Evolutionary conservation across 2,797 vertebrate species (phyloP), one percentile per base, ranked within the genome.

Genomic region (Antennarius maculatus): DNA sequence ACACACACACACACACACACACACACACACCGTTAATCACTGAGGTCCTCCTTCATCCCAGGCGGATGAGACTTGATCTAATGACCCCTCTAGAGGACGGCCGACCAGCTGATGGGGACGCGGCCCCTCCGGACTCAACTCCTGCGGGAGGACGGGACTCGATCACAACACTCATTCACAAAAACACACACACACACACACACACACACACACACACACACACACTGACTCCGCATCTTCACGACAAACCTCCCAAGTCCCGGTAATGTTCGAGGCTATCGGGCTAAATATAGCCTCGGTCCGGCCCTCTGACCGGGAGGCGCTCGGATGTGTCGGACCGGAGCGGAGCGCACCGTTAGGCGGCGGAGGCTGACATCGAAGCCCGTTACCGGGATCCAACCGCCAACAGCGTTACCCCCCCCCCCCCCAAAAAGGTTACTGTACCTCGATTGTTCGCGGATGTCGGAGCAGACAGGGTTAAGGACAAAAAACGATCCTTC

Each of bases 361-460:
- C 5, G 5, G 52, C 17, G 9, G 31, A n/a, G 13, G 52, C 11
- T 6, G 1, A 8, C 12, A 27, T 66, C 8, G 0, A 28, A 3
- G n/a, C 12, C 10, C 5, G 1, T 6, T 1, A 27, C 3, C n/a
- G 1, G 2, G 41, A 18, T 9, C 55, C 12, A 4, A 39, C 27
- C 3, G 37, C 34, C 39, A 1, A 17, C 42, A 12, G 6, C 49
- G 31, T 37, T 47, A 3, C 60, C 71, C 7, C 29, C 2, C 60
- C 71, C 7, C 29, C 50, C n/a, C n/a, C n/a, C n/a, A n/a, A n/a
- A 60, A 77, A 78, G 47, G 65, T 77, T 79, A 91, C 93, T 85
- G 90, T 93, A 93, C 91, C 90, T 93, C 89, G 86, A 88, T 89
- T 91, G 90, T 90, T 87, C 71, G 87, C 84, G 71, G 90, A 82